Base-by-base conservation (phyloP, 1,140 invertebrate genomes). In the Achroia grisella region DNA sequence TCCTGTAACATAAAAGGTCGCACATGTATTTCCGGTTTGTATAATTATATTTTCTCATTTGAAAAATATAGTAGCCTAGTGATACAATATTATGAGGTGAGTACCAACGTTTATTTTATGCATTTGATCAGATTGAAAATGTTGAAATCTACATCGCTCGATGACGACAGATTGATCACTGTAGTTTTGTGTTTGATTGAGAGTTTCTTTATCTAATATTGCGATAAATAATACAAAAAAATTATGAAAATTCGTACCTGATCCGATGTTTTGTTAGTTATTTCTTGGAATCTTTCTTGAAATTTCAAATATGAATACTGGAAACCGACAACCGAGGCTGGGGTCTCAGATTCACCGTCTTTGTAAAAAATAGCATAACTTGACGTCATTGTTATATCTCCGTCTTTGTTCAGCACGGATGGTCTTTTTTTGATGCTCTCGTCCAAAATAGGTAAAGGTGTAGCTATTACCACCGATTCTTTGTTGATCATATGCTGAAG, bases 311-410 rank as follows among this genome's bases (percentile, higher is more conserved):
- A 92, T 0, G 91, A 90, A 79, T 95, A 93, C 63, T 95, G 93
- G 57, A 95, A 93, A 9, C 96, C 96, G 0, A 96, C 91, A 0
- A 97, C 96, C 10, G 94, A 95, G 0, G 93, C 95, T 0, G 95
- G 93, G 0, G 95, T 95, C 76, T 93, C 90, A 39, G 89, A 87
- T 2, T 91, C 90, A 4, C 90, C 91, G 55, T 95, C 92, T 27
- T 90, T 90, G 2, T 94, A 91, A 62, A 96, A 97, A 49, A 98
- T 92, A 0, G 94, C 95, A 64, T 94, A 91, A 33, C 93, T 95
- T 0, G 90, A 93, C 1, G 94, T 97, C 4, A 97, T 90, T 31
- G 89, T 87, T 0, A 89, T 70, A 33, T 91, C 82, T 17, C 87
- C 88, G 11, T 89, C 83, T 15, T 87, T 79, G 52, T 74, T 68